Base-by-base conservation (phyloP, 2,113 vertebrate species). In the Gavialis gangeticus region DNA sequence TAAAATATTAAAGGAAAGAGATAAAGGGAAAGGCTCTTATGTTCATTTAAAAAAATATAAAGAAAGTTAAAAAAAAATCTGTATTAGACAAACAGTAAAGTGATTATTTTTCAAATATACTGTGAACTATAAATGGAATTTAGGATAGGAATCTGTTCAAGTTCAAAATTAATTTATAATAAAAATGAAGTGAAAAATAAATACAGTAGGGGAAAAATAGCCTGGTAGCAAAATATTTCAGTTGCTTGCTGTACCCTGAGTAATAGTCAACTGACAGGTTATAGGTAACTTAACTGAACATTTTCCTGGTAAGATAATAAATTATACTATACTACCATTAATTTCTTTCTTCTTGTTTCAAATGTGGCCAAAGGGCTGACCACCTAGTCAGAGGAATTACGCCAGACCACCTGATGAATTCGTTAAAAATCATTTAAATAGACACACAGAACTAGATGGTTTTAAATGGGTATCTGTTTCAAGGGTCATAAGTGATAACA, bases 361-460 rank as follows among this genome's bases (percentile, higher is more conserved):
- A 95, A 91, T 90, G 78, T 54, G 78, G 84, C 81, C 76, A 79
- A 25, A 80, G 62, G 37, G 12, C 62, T 59, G 37, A 82, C 89
- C 71, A 80, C 14, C 37, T 2, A 57, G 15, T 88, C 76, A 95
- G 95, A 91, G 88, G 90, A 94, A 95, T 96, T 96, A 94, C 92
- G 88, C 14, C n/a, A 90, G 56, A 27, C 59, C 59, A n/a, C 46
- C 46, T 46, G 46, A 46, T 46, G 46, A 46, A 46, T 46, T 46
- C 46, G 7, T 46, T 46, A 56, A 17, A 84, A 18, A 63, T 66
- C 88, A 89, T 66, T 62, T 58, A 89, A 75, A 88, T 19, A 82
- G 24, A 94, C 87, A 83, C 85, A 82, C 57, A 88, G 79, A 96
- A 63, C 3, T n/a, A 91, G 30, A 15, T 2, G 66, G 25, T 30